Evolutionary conservation across 1,140 invertebrate species (phyloP).

Genomic region (Cydia strobilella): DNA sequence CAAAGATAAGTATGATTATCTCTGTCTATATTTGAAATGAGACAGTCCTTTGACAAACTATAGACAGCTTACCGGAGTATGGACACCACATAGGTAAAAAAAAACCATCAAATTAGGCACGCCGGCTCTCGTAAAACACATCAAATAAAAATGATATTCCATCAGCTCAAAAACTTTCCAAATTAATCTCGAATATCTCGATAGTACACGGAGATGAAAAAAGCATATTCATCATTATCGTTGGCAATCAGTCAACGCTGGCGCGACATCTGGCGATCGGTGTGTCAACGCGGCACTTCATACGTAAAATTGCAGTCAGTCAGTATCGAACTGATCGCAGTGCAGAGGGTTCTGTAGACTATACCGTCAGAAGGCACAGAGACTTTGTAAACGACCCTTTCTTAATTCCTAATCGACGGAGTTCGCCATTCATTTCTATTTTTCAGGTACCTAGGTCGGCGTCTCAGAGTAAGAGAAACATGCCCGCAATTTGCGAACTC

Average conservation of each 20-base stretch:
- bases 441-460: too few relatives aligned
- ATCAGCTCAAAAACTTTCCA: background rate
- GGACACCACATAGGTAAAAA: background rate
- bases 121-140: background rate
- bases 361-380: background rate
- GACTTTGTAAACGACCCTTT: too few relatives aligned
- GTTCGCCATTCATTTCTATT: too few relatives aligned
- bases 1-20: too few relatives aligned
- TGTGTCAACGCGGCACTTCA: background rate
- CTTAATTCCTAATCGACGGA: too few relatives aligned
- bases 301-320: background rate
- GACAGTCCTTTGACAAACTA: too few relatives aligned
- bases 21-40: too few relatives aligned
- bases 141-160: slow-evolving; percentile 3
- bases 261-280: slow-evolving; percentile 15
- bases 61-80: too few relatives aligned
- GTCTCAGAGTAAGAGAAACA: too few relatives aligned
- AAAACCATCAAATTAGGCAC: background rate
- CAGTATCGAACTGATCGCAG: background rate
- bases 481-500: too few relatives aligned
- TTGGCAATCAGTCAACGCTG: background rate
- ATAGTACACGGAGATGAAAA: background rate
- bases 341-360: background rate
- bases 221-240: slow-evolving; percentile 19
- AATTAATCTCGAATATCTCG: background rate